Evolutionary conservation across 2,888 invertebrate genomes (phyloP), one percentile per base, ranked within the genome.

Genomic region (Pristionchus japonicus): DNA sequence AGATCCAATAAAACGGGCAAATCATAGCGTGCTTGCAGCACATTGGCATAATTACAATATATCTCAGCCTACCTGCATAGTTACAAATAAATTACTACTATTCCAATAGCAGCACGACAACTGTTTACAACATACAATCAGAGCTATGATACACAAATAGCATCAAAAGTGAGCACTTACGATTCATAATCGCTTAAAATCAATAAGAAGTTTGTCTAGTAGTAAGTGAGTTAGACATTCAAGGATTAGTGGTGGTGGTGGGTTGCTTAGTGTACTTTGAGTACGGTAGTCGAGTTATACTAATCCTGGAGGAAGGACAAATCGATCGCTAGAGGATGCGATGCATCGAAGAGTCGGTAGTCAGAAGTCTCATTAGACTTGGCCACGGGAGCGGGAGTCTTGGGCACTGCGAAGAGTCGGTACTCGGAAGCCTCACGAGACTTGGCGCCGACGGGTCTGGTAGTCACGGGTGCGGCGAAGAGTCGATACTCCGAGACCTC

Each of bases 111-210:
- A 83, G 52, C n/a, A 52, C 17, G 82, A n/a, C 7, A 31, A 52
- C 49, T 83, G 82, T 83, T 83, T 83, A 83, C 82, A 83, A 83
- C 82, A 83, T 83, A 83, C 49, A 52, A 83, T 77, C n/a, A 47
- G 77, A 23, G 15, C 82, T 52, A 83, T 52, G n/a, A 43, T 83
- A 83, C 82, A 83, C 7, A 23, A 83, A 83, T 83, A 83, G 43
- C 47, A 77, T 43, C 20, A 13, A 77, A 37, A 20, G n/a, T 6
- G 27, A 23, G 27, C 43, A 77, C 9, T 43, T 43, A 4, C 77
- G 77, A 77, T 77, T 77, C 77, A 77, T 77, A 77, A 77, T 77
- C 77, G 77, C 47, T 15, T 77, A 47, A 47, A 43, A 6, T 9
- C 9, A 47, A 77, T 40, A 40, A 47, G 74, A 7, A 70, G 20